Evolutionary conservation across 2,113 vertebrate species (phyloP).

Genomic region (Choloepus hoffmanni): DNA sequence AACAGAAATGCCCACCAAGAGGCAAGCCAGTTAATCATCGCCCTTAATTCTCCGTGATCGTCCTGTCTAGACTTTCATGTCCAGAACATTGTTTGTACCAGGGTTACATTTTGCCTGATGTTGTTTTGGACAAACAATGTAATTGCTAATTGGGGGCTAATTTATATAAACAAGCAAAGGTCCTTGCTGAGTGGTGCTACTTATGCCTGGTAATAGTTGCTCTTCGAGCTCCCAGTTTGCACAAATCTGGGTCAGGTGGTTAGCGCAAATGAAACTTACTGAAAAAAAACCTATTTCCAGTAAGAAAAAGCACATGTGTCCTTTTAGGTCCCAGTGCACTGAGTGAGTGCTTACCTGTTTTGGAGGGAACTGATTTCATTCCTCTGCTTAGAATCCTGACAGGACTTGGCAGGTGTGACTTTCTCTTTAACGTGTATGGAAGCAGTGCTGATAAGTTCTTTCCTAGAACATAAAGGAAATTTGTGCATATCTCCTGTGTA

Average conservation of each 20-base stretch:
- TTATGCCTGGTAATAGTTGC: constrained; percentile 43
- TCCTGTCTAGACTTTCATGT: constrained; percentile 70
- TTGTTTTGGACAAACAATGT: constrained; percentile 76
- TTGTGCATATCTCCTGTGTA: constrained; percentile 6
- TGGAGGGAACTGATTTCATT: not conserved
- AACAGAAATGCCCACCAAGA: not conserved
- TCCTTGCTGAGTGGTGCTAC: constrained; percentile 50
- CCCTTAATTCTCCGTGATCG: constrained; percentile 66
- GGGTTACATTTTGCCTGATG: constrained; percentile 79
- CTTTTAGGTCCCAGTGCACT: not conserved
- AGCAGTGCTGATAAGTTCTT: not conserved
- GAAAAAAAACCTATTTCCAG: constrained; percentile 40
- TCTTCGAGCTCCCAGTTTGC: constrained; percentile 47
- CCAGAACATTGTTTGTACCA: constrained; percentile 55
- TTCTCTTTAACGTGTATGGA: not conserved
- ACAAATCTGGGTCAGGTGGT: constrained; percentile 43
- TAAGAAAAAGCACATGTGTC: not conserved
- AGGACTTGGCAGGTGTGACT: not conserved
- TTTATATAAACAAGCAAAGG: constrained; percentile 82
- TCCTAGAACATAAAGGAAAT: not conserved
- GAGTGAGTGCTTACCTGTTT: not conserved
- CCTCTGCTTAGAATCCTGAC: not conserved
- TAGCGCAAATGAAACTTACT: constrained; percentile 61
- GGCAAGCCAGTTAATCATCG: constrained; percentile 73
- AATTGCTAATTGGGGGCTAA: constrained; percentile 83